phyloP scores from a whole-genome alignment of 2,888 invertebrate genomes.

The Sicus ferrugineus region DNA sequence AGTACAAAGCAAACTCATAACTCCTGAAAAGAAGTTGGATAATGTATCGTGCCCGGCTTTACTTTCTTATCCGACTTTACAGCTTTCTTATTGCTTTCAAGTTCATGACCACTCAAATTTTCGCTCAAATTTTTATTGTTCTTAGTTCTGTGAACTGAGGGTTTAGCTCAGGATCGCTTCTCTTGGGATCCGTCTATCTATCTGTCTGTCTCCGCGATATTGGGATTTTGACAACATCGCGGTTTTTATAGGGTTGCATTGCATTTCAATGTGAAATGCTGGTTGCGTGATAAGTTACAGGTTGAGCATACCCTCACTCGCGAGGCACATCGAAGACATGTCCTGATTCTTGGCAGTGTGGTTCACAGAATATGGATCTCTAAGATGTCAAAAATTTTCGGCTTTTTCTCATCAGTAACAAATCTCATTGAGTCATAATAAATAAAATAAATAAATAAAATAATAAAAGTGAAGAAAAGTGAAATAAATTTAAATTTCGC shows the following conservation, averaged over 20 bases:
- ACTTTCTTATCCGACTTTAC: too few species aligned
- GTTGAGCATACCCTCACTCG: too few species aligned
- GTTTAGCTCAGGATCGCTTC: not conserved
- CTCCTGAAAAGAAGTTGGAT: too few species aligned
- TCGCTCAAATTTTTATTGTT: not conserved
- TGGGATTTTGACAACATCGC: slow-evolving; percentile 15
- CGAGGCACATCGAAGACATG: too few species aligned
- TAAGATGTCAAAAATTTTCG: not conserved
- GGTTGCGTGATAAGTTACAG: too few species aligned
- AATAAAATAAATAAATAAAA: too few species aligned
- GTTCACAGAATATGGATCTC: too few species aligned
- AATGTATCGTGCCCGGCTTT: too few species aligned
- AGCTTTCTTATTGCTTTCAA: slow-evolving; percentile 26
- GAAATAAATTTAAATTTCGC: not conserved
- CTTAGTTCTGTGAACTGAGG: not conserved
- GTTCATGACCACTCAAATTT: slow-evolving; percentile 26
- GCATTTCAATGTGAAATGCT: not conserved
- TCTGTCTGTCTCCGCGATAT: slow-evolving; percentile 10
- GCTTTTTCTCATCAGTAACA: not conserved
- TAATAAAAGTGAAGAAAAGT: not conserved
- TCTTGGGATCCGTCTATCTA: not conserved
- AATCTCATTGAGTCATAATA: too few species aligned
- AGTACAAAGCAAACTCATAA: too few species aligned
- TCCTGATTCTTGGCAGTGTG: too few species aligned
- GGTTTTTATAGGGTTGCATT: not conserved